Evolutionary conservation across 2,797 vertebrate genomes (phyloP).

Genomic region (Champsocephalus esox): DNA sequence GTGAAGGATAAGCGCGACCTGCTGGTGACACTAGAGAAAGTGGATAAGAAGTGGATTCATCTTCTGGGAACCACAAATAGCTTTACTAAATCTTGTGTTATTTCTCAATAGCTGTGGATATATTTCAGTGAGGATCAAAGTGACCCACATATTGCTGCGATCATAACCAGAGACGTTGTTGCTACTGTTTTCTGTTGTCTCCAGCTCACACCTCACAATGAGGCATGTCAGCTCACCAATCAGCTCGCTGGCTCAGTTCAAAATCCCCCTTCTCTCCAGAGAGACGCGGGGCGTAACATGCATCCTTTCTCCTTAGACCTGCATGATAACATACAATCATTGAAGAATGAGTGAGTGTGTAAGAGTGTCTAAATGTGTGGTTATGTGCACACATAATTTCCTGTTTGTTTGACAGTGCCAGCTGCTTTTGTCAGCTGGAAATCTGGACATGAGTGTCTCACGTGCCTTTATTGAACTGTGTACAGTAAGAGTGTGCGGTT

Average conservation of each 20-base stretch:
- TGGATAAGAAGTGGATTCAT: not conserved
- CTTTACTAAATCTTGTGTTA: not conserved
- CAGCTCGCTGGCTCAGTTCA: slow-evolving; percentile 35
- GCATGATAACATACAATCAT: slow-evolving; percentile 47
- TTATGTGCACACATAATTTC: slow-evolving; percentile 7
- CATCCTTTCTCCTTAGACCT: slow-evolving; percentile 55
- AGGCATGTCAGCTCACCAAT: slow-evolving; percentile 19
- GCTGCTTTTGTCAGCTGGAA: slow-evolving; percentile 5
- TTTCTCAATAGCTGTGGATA: not conserved
- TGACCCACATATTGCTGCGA: not conserved
- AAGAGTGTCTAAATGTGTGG: slow-evolving; percentile 13
- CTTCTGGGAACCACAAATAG: not conserved
- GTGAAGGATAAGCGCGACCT: too few species aligned
- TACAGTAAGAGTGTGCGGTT: not conserved
- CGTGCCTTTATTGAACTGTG: slow-evolving; percentile 3
- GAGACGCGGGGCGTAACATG: slow-evolving; percentile 51
- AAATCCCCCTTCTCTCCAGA: slow-evolving; percentile 36
- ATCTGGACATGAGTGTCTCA: slow-evolving; percentile 10
- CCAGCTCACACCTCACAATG: slow-evolving; percentile 38
- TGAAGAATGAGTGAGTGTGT: slow-evolving; percentile 25
- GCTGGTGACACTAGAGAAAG: not conserved
- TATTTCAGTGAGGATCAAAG: slow-evolving; percentile 2
- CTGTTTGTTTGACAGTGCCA: slow-evolving; percentile 20
- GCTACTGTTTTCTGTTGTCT: slow-evolving; percentile 35
- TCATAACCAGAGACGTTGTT: slow-evolving; percentile 17